Percentiles rank a stretch among this genome's conserved stretches.
Evolutionary conservation across 2,797 vertebrate species (phyloP).

Genomic region (Triplophysa bombifrons): DNA sequence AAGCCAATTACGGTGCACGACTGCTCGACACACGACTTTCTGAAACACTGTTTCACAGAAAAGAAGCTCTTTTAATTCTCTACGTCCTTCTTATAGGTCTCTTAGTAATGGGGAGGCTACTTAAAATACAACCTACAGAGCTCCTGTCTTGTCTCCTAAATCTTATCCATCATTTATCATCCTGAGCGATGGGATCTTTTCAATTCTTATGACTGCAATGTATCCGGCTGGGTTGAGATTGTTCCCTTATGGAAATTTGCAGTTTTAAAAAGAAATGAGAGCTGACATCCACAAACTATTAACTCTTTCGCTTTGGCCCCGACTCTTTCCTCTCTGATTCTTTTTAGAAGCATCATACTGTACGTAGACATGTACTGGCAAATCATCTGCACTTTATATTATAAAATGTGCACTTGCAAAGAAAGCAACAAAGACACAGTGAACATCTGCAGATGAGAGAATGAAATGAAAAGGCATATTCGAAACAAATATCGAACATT

Average conservation of each 20-base stretch:
- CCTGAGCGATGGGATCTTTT: constrained; percentile 31
- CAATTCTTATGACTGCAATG: constrained; percentile 30
- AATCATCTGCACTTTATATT: neutral
- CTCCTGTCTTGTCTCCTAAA: constrained; percentile 11
- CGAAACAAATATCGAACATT: constrained; percentile 22
- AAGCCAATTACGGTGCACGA: constrained; percentile 40
- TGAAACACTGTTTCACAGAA: constrained; percentile 44
- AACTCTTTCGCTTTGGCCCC: constrained; percentile 10
- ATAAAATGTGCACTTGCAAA: neutral
- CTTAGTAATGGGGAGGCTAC: constrained; percentile 10
- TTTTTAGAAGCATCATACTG: neutral
- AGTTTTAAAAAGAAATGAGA: constrained; percentile 26
- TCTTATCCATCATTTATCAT: constrained; percentile 25
- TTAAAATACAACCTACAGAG: constrained; percentile 11
- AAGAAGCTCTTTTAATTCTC: constrained; percentile 35
- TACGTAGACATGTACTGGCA: neutral
- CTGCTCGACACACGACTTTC: constrained; percentile 42
- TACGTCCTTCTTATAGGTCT: constrained; percentile 17
- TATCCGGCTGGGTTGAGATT: constrained; percentile 56
- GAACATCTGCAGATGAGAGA: constrained; percentile 25
- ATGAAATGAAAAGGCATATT: constrained; percentile 37
- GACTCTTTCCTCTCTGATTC: constrained; percentile 1
- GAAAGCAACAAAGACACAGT: constrained; percentile 20
- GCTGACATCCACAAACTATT: constrained; percentile 26
- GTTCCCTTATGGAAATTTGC: constrained; percentile 16